Evolutionary conservation across 2,113 vertebrate species (phyloP).

Genomic region (Cephalopterus ornatus): DNA sequence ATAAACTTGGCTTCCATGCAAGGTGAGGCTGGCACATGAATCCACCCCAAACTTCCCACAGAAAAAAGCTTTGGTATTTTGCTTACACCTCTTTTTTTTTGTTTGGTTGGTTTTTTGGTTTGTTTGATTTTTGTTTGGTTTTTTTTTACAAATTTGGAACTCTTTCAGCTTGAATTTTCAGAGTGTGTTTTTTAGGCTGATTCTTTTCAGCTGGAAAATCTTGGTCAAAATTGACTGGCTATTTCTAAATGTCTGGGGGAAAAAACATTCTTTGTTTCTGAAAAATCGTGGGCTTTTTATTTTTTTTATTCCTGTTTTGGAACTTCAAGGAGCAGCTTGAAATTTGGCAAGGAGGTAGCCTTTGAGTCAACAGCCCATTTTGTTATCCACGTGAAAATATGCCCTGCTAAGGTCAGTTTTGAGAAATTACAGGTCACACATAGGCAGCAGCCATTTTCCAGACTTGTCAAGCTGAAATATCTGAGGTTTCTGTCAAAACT

Average conservation of each 20-base stretch:
- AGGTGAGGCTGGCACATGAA: not conserved
- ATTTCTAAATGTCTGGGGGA: not conserved
- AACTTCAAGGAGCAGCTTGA: not conserved
- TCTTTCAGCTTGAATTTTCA: not conserved
- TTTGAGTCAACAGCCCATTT: not conserved
- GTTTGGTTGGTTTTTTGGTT: not conserved
- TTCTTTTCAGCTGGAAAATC: not conserved
- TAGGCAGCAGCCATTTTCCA: not conserved
- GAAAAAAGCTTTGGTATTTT: not conserved
- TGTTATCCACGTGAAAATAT: not conserved
- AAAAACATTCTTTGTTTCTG: not conserved
- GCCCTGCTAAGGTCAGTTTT: not conserved
- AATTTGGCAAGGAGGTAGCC: not conserved
- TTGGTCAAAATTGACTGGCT: not conserved
- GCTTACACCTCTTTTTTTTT: not conserved
- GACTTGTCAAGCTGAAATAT: not conserved
- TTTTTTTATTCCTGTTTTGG: not conserved
- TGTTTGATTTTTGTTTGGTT: not conserved
- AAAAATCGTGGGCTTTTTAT: not conserved
- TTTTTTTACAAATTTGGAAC: not conserved
- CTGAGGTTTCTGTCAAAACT: not conserved
- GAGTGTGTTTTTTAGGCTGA: not conserved
- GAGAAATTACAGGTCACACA: not conserved
- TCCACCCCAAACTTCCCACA: not conserved
- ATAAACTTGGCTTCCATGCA: not conserved